Base-by-base conservation (phyloP, 2,888 invertebrate species). In the Biston betularia region DNA sequence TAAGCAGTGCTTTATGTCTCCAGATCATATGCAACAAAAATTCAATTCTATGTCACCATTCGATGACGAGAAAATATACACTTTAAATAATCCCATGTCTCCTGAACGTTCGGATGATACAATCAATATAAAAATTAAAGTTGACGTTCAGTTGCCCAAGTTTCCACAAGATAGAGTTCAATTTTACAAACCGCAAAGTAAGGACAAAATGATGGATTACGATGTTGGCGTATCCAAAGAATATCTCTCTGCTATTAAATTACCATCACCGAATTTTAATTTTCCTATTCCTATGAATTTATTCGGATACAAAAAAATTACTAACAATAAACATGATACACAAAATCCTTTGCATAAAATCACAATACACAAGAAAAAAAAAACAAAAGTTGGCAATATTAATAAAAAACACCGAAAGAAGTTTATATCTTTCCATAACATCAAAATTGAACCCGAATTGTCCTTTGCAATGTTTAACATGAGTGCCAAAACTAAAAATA, bases 351-450 rank as follows among this genome's bases (percentile, higher is more conserved):
- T 87, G 52, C 88, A 89, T 61, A 91, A 89, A 81, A 81, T 89
- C 70, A 84, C 85, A 46, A 83, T 90, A 34, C 90, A 91, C 65
- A 92, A 90, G 76, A 93, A 90, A 75, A 93, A 90, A 77, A 93
- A 90, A 75, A 71, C 83, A 1, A 86, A 83, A 61, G 52, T 69
- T 14, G 85, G 73, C 61, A 87, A 78, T 70, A 84, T 71, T 65
- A 87, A 79, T 63, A 93, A 90, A 75, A 91, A 88, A 72, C 89
- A 91, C 67, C 79, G 85, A 58, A 91, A 88, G 71, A 93, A 91
- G 69, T 69, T 88, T 38, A 81, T 89, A 59, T 82, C 86, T 15
- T 86, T 87, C 60, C 89, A 88, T 65, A 86, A 87, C 65, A 79
- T 86, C n/a, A 87, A 88, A 75, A 65, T 86, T 63, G 83, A 86